These are phyloP conservation scores for Hyphantria cunea DNA, from an alignment of 1,140 invertebrate species.

Conservation along the genomic window DNA sequence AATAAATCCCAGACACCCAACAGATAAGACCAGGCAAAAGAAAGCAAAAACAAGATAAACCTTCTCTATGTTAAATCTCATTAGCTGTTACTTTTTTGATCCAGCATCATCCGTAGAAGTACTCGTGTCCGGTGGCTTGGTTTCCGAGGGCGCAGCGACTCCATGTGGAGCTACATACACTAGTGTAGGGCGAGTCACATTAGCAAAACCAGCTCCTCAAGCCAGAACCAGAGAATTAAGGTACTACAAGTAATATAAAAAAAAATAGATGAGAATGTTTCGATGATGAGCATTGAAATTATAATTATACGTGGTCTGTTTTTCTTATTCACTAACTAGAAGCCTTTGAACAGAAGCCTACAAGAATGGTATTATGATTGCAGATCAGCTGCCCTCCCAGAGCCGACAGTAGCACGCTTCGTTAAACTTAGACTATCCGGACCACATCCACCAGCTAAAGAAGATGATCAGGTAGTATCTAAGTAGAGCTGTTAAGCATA, in stretches of 20 bases:
- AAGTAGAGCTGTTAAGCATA: neutral
- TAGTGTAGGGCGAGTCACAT: constrained; percentile 69
- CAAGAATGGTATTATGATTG: constrained; percentile 7
- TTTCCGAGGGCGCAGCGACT: constrained; percentile 75
- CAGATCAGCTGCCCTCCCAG: constrained; percentile 72
- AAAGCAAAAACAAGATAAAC: too few species aligned
- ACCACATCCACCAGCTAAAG: constrained; percentile 84
- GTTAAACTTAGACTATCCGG: constrained; percentile 92
- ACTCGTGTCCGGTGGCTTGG: constrained; percentile 81
- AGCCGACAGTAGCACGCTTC: constrained; percentile 89
- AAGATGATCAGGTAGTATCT: constrained; percentile 88
- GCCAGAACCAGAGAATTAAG: constrained; percentile 70
- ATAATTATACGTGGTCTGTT: too few species aligned
- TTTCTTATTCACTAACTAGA: too few species aligned
- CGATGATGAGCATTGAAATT: too few species aligned
- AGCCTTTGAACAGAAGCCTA: too few species aligned
- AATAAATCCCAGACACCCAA: too few species aligned
- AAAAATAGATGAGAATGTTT: too few species aligned
- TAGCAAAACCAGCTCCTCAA: constrained; percentile 64
- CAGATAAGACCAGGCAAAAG: too few species aligned
- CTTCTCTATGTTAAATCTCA: too few species aligned
- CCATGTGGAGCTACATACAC: constrained; percentile 69
- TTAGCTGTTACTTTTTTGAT: neutral
- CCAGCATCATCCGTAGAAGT: constrained; percentile 84
- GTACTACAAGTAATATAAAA: too few species aligned